These are phyloP conservation scores for Mionectes macconnelli DNA, from an alignment of 2,113 vertebrate genomes.

Conservation along the genomic window DNA sequence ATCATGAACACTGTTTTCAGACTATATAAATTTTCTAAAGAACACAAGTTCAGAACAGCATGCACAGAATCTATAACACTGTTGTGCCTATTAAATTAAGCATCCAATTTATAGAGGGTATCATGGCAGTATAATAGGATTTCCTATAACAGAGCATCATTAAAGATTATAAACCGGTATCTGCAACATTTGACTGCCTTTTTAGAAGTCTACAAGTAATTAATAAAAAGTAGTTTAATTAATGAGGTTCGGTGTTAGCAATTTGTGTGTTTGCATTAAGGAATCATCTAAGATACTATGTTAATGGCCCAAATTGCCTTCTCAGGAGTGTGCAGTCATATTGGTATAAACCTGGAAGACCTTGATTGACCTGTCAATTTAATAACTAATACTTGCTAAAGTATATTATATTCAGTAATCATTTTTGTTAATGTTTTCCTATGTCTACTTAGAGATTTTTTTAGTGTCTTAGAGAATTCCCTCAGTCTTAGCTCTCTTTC, in stretches of 20 bases:
- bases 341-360: constrained; percentile 19
- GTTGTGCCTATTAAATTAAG: neutral
- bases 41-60: neutral
- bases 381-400: constrained; percentile 13
- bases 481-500: neutral
- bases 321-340: neutral
- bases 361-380: constrained; percentile 22
- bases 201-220: constrained; percentile 25
- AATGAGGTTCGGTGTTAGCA: neutral
- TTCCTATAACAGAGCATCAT: neutral
- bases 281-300: neutral
- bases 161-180: constrained; percentile 12
- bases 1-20: neutral
- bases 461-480: neutral
- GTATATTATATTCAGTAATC: neutral
- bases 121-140: neutral
- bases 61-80: neutral
- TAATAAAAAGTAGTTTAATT: constrained; percentile 41
- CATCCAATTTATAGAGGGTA: neutral
- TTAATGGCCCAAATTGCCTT: constrained; percentile 21
- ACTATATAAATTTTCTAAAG: neutral
- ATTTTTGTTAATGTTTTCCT: constrained; percentile 22
- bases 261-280: constrained; percentile 4
- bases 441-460: neutral
- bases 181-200: constrained; percentile 3